These are phyloP conservation scores for Plectrocnemia conspersa DNA, from an alignment of 1,140 invertebrate genomes.

Conservation along the genomic window DNA sequence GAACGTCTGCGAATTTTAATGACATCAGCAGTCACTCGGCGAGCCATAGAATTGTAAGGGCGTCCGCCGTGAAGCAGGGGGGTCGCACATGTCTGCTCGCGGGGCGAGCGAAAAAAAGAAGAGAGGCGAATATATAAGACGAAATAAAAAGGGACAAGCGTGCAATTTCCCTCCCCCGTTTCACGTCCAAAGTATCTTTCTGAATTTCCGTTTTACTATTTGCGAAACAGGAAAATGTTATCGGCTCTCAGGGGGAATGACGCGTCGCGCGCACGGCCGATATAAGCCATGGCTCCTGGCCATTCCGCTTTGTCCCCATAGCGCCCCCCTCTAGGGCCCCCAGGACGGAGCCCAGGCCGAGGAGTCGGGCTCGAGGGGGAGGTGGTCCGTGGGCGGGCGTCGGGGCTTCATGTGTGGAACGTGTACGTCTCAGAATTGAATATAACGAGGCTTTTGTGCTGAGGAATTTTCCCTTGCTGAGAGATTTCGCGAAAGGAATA, in stretches of 20 bases:
- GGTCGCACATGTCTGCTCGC: constrained; percentile 9
- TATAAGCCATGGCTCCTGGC: constrained; percentile 34
- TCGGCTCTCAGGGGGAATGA: constrained; percentile 31
- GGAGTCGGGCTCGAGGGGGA: not conserved
- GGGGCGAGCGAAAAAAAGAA: constrained; percentile 3
- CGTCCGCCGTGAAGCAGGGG: constrained; percentile 6
- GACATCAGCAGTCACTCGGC: not conserved
- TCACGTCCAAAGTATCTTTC: constrained; percentile 32
- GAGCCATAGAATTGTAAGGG: not conserved
- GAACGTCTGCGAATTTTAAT: constrained; percentile 6
- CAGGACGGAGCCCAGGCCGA: constrained; percentile 3
- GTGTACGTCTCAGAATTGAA: constrained; percentile 32
- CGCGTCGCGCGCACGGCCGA: constrained; percentile 23
- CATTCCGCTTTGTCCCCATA: constrained; percentile 21
- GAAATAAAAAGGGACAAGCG: constrained; percentile 23
- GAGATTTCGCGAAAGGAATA: constrained; percentile 34
- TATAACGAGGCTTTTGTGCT: constrained; percentile 35
- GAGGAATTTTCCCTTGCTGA: constrained; percentile 31
- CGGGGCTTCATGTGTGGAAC: constrained; percentile 27
- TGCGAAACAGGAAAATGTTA: constrained; percentile 35
- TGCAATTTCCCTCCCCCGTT: constrained; percentile 26
- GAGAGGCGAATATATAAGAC: constrained; percentile 1
- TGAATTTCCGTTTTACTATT: constrained; percentile 35
- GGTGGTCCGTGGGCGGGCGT: not conserved
- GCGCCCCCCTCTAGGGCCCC: not conserved